Base-by-base conservation (phyloP, 1,140 invertebrate species). In the Maniola jurtina region DNA sequence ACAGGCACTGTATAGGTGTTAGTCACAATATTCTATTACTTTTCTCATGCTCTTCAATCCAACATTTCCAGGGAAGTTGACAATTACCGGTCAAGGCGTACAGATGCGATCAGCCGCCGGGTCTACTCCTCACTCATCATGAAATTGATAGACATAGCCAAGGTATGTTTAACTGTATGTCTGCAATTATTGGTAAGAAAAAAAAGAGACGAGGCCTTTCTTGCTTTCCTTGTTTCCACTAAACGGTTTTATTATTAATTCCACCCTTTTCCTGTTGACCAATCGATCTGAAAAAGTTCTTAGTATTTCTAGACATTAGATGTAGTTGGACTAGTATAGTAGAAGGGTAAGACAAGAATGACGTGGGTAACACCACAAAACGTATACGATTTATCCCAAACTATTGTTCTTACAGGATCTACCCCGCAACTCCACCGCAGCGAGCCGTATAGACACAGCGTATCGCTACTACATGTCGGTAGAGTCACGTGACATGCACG, bases 141-240 rank as follows among this genome's bases (percentile, higher is more conserved):
- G 84, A 89, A 89, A 66, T 80, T 87, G 42, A 86, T 89, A 55
- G 86, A 89, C 66, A 89, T 89, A 35, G 86, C 84, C 4, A 87
- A 86, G 80, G 86, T 88, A 36, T 6, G 16, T 47, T 13, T 47
- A n/a, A 6, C 10, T 40, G 10, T 6, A 40, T 40, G 40, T 16
- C 5, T 0, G 14, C 33, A 36, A 40, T 0, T 10, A 54, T 52
- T 50, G n/a, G n/a, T n/a, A n/a, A n/a, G n/a, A n/a, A n/a, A n/a
- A n/a, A n/a, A n/a, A n/a, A n/a, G n/a, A n/a, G n/a, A n/a, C n/a
- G n/a, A n/a, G n/a, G n/a, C n/a, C n/a, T n/a, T n/a, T n/a, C n/a
- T n/a, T n/a, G n/a, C n/a, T n/a, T n/a, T n/a, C n/a, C n/a, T n/a
- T n/a, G n/a, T n/a, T n/a, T n/a, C n/a, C n/a, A n/a, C n/a, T n/a